These are phyloP conservation scores for Otus sunia DNA, from an alignment of 2,113 vertebrate genomes.

Conservation along the genomic window DNA sequence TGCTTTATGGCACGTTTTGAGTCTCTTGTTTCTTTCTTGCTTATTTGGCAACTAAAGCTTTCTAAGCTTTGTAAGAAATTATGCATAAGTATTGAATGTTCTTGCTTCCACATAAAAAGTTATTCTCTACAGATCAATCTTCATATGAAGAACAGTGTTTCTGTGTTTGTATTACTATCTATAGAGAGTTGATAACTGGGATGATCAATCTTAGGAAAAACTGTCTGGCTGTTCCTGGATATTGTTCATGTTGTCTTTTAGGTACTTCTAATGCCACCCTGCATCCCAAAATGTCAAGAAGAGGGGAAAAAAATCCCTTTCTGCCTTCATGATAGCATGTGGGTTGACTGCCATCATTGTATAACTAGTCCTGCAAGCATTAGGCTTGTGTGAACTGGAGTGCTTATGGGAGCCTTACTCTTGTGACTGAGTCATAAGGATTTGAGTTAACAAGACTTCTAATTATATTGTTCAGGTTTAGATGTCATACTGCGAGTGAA, in stretches of 20 bases:
- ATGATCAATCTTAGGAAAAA: background rate
- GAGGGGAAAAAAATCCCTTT: rapidly evolving
- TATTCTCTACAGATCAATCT: background rate
- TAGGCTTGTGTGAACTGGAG: background rate
- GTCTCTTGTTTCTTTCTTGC: background rate
- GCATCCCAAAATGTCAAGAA: background rate
- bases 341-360: background rate
- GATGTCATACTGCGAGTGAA: background rate
- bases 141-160: background rate
- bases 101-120: background rate
- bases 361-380: background rate
- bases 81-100: background rate
- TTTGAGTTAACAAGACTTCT: background rate
- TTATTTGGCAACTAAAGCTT: background rate
- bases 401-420: background rate
- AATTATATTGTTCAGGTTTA: background rate
- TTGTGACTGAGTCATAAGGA: background rate
- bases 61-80: background rate
- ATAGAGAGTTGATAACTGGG: background rate
- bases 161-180: background rate
- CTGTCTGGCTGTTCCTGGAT: background rate
- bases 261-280: background rate
- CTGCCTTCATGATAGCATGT: background rate
- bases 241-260: background rate
- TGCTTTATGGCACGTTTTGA: background rate